phyloP scores from a whole-genome alignment of 2,797 vertebrate species.

The Alexandromys oeconomus region DNA sequence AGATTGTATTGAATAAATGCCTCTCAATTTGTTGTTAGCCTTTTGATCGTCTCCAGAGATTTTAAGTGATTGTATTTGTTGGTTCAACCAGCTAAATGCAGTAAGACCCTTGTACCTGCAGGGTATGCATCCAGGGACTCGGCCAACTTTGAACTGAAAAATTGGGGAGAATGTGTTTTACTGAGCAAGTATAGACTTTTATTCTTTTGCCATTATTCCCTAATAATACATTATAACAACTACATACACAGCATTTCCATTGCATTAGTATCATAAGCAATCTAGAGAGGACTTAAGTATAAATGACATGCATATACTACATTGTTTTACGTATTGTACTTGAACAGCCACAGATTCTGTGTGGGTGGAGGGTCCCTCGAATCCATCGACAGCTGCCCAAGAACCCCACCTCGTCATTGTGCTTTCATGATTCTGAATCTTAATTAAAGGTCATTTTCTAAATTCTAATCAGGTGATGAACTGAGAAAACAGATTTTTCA shows the following conservation, averaged over 20 bases:
- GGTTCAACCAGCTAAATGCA: conserved; percentile 50
- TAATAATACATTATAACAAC: background rate
- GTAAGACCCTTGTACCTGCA: background rate
- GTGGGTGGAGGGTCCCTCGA: background rate
- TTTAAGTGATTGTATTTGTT: conserved; percentile 35
- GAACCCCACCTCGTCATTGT: conserved; percentile 5
- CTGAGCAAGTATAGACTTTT: background rate
- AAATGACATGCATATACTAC: background rate
- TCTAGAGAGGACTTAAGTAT: background rate
- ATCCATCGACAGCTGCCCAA: background rate
- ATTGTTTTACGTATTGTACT: background rate
- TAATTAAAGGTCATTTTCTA: conserved; percentile 56
- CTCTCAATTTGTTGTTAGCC: conserved; percentile 54
- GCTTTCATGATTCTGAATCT: conserved; percentile 57
- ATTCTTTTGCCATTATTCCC: background rate
- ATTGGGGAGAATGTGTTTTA: background rate
- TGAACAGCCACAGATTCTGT: background rate
- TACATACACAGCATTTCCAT: background rate
- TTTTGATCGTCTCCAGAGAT: conserved; percentile 38
- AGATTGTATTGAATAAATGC: conserved; percentile 62
- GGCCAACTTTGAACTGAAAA: background rate
- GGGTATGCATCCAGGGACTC: background rate
- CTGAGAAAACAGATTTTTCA: conserved; percentile 36
- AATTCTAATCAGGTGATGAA: conserved; percentile 45
- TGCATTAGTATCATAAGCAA: background rate